Base-by-base conservation (phyloP, 2,888 invertebrate species). In the Acanthosepion pharaonis region DNA sequence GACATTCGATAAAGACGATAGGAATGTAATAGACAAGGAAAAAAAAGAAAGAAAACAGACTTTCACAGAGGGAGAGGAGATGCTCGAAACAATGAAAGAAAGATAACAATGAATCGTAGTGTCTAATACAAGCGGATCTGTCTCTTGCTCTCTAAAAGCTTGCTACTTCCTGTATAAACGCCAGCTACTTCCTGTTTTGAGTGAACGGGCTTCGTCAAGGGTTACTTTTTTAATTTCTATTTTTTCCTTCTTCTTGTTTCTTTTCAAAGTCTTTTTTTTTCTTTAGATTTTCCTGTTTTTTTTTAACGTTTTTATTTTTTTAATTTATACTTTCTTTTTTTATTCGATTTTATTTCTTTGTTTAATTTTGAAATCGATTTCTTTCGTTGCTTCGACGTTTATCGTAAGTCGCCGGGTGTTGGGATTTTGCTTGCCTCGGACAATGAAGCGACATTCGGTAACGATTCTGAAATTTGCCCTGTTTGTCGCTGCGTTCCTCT, bases 361-460 rank as follows among this genome's bases (percentile, higher is more conserved):
- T 78, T 78, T 9, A 28, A 18, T 55, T 55, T 55, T 8, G 0
- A 28, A 18, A 78, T 78, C 78, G 78, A 78, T 78, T 28, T 28
- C 78, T n/a, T 78, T 78, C n/a, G 9, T n/a, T n/a, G 28, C 78
- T 28, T 11, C n/a, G 25, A 5, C n/a, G 6, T 78, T 28, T 9
- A n/a, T n/a, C n/a, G 78, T 20, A 78, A 78, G 8, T 78, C n/a
- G n/a, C 5, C 11, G n/a, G 78, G 4, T 18, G 28, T 8, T 8
- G 28, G 8, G 9, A 9, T 64, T 8, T 78, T 28, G 23, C 49
- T 49, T 92, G 8, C n/a, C 33, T 49, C 64, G n/a, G 94, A 95
- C 42, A 33, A 97, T 97, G 97, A 96, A 96, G 94, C 96, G 97
- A 42, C 97, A 97, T 95, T 96, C 96, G 25, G 96, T 97, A 23